Percentiles rank a stretch among this genome's conserved stretches.
These are phyloP conservation scores for Tortrix viridana DNA, from an alignment of 2,888 invertebrate species.

Conservation along the genomic window DNA sequence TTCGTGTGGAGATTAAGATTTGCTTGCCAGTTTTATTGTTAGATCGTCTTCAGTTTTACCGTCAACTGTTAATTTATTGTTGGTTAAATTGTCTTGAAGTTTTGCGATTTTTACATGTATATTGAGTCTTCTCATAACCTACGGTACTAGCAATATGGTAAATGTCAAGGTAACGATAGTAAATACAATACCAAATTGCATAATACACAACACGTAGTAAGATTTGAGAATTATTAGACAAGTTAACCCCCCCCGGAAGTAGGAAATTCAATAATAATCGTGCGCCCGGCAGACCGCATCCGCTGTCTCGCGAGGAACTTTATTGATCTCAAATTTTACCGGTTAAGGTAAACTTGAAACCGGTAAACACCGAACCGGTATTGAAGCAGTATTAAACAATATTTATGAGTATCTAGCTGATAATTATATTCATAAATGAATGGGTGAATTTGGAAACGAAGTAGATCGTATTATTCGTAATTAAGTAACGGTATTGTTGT, in stretches of 20 bases:
- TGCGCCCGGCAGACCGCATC: slow-evolving; percentile 73
- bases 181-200: neutral
- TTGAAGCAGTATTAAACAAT: neutral
- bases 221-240: slow-evolving; percentile 34
- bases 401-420: too few species aligned
- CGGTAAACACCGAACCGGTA: slow-evolving; percentile 34
- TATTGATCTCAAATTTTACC: slow-evolving; percentile 69
- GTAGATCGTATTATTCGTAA: too few species aligned
- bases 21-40: slow-evolving; percentile 24
- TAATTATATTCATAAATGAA: too few species aligned
- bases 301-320: slow-evolving; percentile 72
- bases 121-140: too few species aligned
- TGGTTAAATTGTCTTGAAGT: too few species aligned
- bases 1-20: slow-evolving; percentile 26
- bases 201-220: slow-evolving; percentile 5
- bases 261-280: slow-evolving; percentile 80
- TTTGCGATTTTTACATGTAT: too few species aligned
- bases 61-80: too few species aligned
- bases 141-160: too few species aligned
- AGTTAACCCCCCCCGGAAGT: slow-evolving; percentile 51
- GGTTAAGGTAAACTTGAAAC: slow-evolving; percentile 21
- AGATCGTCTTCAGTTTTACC: too few species aligned
- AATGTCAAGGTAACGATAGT: too few species aligned
- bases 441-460: too few species aligned
- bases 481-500: too few species aligned